A percentile compares a stretch with the other conserved stretches of the same genome.
Evolutionary conservation across 2,888 invertebrate genomes (phyloP).

Genomic region (Zaprionus bogoriensis): DNA sequence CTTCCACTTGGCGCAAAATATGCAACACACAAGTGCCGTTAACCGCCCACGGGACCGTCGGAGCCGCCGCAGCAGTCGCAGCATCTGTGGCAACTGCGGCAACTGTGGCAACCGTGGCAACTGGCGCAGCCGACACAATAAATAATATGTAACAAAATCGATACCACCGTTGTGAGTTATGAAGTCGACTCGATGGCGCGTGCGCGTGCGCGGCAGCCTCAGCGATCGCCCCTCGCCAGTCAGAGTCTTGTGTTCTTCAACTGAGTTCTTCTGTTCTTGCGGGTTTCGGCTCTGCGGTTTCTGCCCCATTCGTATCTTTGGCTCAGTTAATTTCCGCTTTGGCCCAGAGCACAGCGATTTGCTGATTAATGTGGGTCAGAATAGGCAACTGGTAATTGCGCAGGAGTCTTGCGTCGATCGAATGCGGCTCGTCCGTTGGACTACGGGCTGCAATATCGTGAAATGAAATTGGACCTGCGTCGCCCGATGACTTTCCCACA

Average conservation of each 20-base stretch:
- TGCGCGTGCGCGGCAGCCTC: constrained; percentile 31
- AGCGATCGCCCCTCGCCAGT: constrained; percentile 16
- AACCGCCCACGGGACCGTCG: constrained; percentile 60
- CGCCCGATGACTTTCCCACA: constrained; percentile 51
- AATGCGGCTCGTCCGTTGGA: constrained; percentile 3
- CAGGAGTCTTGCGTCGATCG: constrained; percentile 39
- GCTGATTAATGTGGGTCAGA: constrained; percentile 66
- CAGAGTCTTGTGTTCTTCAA: no score
- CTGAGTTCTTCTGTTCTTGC: no score
- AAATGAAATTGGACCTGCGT: constrained; percentile 21
- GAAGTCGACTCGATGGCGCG: constrained; percentile 59
- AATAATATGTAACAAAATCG: constrained; percentile 73
- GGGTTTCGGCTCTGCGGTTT: constrained; percentile 1
- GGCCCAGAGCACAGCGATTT: constrained; percentile 56
- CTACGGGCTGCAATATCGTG: no score
- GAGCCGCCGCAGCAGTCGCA: constrained; percentile 5
- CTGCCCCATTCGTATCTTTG: constrained; percentile 22
- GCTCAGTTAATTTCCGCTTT: constrained; percentile 64
- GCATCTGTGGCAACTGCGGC: neutral
- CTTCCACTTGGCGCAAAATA: constrained; percentile 50
- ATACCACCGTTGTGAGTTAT: constrained; percentile 65
- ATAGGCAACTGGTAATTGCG: constrained; percentile 51
- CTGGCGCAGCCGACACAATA: constrained; percentile 50
- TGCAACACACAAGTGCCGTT: constrained; percentile 66
- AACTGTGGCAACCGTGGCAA: neutral